Evolutionary conservation across 2,113 vertebrate species (phyloP).

Genomic region (Castor canadensis): DNA sequence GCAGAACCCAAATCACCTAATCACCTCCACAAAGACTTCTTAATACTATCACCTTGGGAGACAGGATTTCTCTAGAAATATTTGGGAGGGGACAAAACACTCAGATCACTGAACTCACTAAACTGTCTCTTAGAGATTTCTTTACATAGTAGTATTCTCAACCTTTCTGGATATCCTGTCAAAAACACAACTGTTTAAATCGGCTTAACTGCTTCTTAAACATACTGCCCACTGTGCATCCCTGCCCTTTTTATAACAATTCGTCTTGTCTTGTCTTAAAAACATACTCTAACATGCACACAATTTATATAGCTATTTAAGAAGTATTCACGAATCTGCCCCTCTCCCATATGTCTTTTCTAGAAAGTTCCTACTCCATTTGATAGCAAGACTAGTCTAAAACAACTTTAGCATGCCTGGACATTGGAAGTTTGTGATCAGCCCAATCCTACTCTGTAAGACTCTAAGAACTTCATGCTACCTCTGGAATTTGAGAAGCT

Average conservation of each 20-base stretch:
- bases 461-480: neutral
- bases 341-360: neutral
- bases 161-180: neutral
- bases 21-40: neutral
- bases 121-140: neutral
- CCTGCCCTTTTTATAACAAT: neutral
- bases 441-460: neutral
- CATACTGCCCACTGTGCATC: neutral
- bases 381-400: neutral
- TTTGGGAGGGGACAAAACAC: neutral
- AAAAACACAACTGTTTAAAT: neutral
- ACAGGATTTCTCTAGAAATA: neutral
- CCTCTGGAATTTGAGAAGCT: neutral
- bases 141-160: neutral
- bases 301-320: neutral
- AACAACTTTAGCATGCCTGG: neutral
- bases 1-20: neutral
- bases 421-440: neutral
- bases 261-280: neutral
- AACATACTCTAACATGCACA: neutral
- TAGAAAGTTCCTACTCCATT: constrained; percentile 2
- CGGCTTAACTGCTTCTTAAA: neutral
- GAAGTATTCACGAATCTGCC: neutral
- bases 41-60: neutral
- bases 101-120: neutral